phyloP scores from a whole-genome alignment of 2,797 vertebrate species.

The Galagoides demidoff region DNA sequence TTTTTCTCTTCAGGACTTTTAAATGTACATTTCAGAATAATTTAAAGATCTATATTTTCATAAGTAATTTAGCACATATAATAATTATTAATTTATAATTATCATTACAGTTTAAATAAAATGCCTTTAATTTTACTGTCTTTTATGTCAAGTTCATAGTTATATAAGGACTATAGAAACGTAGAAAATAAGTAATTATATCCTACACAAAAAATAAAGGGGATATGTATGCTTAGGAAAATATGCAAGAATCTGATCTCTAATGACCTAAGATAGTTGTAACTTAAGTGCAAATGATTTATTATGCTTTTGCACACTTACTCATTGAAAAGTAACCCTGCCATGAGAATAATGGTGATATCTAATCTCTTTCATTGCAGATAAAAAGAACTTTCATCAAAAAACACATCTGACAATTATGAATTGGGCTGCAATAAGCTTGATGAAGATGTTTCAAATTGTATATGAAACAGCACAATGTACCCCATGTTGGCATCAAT shows the following conservation, averaged over 20 bases:
- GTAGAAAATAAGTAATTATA: neutral
- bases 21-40: neutral
- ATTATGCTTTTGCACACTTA: neutral
- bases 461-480: too few species aligned
- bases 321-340: neutral
- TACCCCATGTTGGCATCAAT: too few species aligned
- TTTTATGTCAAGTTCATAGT: neutral
- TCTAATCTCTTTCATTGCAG: rapidly evolving
- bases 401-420: neutral
- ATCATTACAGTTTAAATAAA: neutral
- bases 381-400: neutral
- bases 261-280: neutral
- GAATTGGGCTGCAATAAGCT: too few species aligned
- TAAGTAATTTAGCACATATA: neutral
- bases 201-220: neutral
- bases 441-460: too few species aligned
- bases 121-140: neutral
- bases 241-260: neutral
- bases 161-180: neutral
- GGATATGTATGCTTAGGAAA: neutral
- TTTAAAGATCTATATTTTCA: neutral
- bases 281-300: neutral
- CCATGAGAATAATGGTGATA: neutral
- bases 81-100: neutral
- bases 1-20: neutral